A percentile compares a stretch with the other conserved stretches of the same genome.
Evolutionary conservation across 2,888 invertebrate species (phyloP).

Genomic region (Monochamus alternatus): DNA sequence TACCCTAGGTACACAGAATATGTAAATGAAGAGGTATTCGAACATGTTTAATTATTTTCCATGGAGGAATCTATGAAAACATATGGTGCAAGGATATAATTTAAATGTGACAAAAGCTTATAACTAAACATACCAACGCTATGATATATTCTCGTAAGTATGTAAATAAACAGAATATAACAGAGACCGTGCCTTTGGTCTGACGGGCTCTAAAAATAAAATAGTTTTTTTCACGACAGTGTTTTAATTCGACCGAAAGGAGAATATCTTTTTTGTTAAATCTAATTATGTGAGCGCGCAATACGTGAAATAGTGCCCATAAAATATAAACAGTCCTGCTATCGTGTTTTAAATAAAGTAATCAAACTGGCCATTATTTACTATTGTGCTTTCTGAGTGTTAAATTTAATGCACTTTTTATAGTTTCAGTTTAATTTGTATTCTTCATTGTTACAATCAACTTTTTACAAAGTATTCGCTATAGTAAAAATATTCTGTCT

Average conservation of each 20-base stretch:
- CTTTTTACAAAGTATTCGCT: too few relatives aligned
- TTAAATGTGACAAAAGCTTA: slow-evolving; percentile 22
- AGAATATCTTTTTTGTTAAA: slow-evolving; percentile 19
- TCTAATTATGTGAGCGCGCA: slow-evolving; percentile 4
- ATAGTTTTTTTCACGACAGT: neutral
- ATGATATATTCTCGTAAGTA: slow-evolving; percentile 35
- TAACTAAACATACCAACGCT: slow-evolving; percentile 38
- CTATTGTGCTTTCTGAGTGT: too few relatives aligned
- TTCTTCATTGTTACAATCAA: too few relatives aligned
- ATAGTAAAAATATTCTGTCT: too few relatives aligned
- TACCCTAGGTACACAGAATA: too few relatives aligned
- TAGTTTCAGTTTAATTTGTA: too few relatives aligned
- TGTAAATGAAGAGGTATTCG: too few relatives aligned
- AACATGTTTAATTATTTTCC: neutral
- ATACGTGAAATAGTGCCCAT: neutral
- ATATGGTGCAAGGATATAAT: slow-evolving; percentile 11
- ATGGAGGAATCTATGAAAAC: neutral
- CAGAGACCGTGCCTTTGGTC: slow-evolving; percentile 32
- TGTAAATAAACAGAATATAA: slow-evolving; percentile 46
- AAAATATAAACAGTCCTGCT: neutral
- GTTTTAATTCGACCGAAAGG: slow-evolving; percentile 18
- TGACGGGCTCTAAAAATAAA: slow-evolving; percentile 25
- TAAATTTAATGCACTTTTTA: too few relatives aligned
- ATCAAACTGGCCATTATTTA: too few relatives aligned
- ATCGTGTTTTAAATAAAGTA: neutral